Evolutionary conservation across 2,113 vertebrate species (phyloP), one percentile per base, ranked within the genome.

Genomic region (Pachypanchax playfairii): DNA sequence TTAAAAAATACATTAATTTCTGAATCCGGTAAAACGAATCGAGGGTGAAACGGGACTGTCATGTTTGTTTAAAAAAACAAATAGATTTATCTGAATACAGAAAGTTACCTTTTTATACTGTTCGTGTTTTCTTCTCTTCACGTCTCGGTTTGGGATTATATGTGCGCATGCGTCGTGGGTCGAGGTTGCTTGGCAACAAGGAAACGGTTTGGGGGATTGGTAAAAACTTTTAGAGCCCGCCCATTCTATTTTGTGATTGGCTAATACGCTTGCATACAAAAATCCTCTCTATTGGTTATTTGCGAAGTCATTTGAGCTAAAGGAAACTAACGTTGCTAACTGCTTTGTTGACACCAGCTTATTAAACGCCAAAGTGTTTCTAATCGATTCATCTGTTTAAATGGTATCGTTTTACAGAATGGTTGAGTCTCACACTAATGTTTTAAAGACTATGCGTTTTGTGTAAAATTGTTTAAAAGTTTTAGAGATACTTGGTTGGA

Each of bases 101-200:
- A 33, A 26, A 6, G 0, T 69, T 79, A 86, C 79, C 75, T 82
- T 56, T 3, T 3, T 10, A 4, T 9, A 9, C 39, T 1, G 0
- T 2, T 17, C 39, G 3, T 24, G 2, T 22, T 3, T 1, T 28
- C 11, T 15, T 21, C 3, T 36, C 46, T 24, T 7, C n/a, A 4
- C 20, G 7, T 48, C 24, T 6, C 24, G 28, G 9, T 11, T 17
- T 18, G n/a, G 5, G 12, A 5, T 51, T 6, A 13, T 1, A 4
- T 67, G 4, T 65, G 73, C 87, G 85, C 90, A 73, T 84, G 89
- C 84, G 85, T 46, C 0, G 0, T 21, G 15, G 29, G 26, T 35
- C 1, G 5, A 21, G 31, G 90, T 92, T 91, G 87, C 90, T 75
- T 21, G 65, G 89, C 52, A 47, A 92, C 88, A 24, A 18, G 5